Conservation (phyloP, 2,113 vertebrate genomes). For the Todiramphus saurophagus region DNA sequence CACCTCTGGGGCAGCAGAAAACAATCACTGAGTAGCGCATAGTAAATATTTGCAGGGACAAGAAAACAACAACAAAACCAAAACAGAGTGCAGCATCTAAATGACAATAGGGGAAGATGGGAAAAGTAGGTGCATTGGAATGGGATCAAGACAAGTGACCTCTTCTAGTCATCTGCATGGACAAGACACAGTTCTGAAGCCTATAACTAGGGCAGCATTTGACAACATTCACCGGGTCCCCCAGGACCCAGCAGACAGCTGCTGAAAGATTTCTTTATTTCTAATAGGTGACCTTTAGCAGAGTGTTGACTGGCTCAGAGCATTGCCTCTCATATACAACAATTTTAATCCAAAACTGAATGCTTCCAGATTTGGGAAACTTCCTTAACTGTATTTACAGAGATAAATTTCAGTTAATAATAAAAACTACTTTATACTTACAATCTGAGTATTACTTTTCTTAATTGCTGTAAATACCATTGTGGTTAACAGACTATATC, state of each 20-base stretch:
- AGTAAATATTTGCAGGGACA: neutral
- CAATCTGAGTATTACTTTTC: neutral
- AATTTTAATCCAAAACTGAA: neutral
- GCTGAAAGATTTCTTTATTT: neutral
- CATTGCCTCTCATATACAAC: neutral
- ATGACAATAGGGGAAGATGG: neutral
- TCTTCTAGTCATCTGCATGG: neutral
- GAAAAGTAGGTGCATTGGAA: neutral
- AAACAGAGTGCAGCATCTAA: neutral
- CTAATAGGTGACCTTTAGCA: neutral
- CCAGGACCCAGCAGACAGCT: neutral
- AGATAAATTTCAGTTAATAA: neutral
- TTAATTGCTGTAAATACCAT: conserved; percentile 21
- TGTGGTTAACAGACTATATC: neutral
- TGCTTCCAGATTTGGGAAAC: neutral
- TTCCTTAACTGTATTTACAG: neutral
- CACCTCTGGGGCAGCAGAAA: neutral
- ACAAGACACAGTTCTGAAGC: neutral
- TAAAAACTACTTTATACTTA: neutral
- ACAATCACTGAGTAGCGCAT: neutral
- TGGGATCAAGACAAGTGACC: neutral
- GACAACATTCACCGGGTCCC: neutral
- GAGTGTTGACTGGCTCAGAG: neutral
- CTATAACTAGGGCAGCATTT: neutral
- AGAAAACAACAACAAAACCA: neutral